phyloP scores from a whole-genome alignment of 37 sponge, comb jelly and placozoan species.

The Hexactinellida sp. region DNA sequence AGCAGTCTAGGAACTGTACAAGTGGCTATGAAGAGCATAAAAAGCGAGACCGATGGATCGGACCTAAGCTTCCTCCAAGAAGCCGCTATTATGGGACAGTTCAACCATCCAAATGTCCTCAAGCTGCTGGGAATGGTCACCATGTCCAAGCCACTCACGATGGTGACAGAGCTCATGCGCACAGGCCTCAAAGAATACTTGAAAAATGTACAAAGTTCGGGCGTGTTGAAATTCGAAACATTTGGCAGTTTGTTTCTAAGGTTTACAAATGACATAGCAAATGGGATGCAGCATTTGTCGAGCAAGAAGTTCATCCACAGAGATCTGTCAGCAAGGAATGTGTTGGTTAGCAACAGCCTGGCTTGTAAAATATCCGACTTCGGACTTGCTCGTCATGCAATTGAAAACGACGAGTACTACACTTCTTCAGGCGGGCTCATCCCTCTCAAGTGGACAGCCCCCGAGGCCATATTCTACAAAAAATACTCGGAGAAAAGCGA shows the following conservation, averaged over 20 bases:
- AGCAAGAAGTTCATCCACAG: background rate
- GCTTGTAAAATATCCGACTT: background rate
- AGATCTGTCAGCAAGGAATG: conserved; percentile 1
- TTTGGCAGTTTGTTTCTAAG: background rate
- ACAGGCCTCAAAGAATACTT: conserved; percentile 1
- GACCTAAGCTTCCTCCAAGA: background rate
- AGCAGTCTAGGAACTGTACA: background rate
- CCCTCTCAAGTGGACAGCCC: conserved; percentile 31
- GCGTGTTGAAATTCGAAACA: background rate
- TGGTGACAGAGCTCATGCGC: background rate
- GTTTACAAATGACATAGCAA: background rate
- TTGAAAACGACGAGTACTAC: background rate
- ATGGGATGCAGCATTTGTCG: background rate
- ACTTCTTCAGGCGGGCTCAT: background rate
- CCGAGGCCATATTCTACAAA: conserved; percentile 26
- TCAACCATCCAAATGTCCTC: background rate
- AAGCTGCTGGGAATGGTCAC: background rate
- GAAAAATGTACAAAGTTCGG: background rate
- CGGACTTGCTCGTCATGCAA: background rate
- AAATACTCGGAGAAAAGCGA: conserved; percentile 14
- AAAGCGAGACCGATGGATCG: background rate
- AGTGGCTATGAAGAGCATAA: background rate
- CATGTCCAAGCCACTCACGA: background rate
- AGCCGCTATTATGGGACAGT: background rate
- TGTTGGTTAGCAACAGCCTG: background rate